Evolutionary conservation across 37 sponge, comb jelly and placozoan genomes (phyloP), one percentile per base, ranked within the genome.

Genomic region (Aphrocallistes beatrix): DNA sequence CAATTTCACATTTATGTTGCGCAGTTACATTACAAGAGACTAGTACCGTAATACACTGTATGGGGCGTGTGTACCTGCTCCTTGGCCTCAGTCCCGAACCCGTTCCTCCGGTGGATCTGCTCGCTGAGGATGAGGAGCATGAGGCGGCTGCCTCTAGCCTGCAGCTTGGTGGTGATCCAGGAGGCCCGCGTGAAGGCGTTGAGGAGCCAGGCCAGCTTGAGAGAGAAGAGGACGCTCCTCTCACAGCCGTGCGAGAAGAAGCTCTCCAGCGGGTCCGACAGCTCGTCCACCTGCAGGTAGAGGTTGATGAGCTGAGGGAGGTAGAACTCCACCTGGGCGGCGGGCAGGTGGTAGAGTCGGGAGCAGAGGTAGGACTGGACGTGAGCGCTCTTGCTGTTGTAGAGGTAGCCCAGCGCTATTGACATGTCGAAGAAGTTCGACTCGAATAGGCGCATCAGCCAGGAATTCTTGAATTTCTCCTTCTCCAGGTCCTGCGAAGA

Each of bases 371-470:
- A 96, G 1, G 50, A 42, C 47, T 89, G 92, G 0, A 96, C 94
- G 16, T 87, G 91, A 0, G 86, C 51, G 0, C 91, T 92, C 86
- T 92, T 96, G 37, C 89, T 87, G 38, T 94, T 93, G 90, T 89
- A 96, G 39, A 96, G 87, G 39, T 96, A 96, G 6, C 88, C 89
- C 40, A 96, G 88, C 1, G 94, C 94, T 37, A 96, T 96, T 36
- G 92, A 84, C 92, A 94, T 93, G 81, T 91, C 86, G 60, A 91
- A 96, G 81, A 94, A 87, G 17, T 88, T 91, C 23, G 96, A 96
- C 38, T 93, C 85, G 75, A 96, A 96, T 38, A 96, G 86, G 10
- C 96, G 69, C 88, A 96, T 84, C 39, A 94, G 86, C 96, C 94
- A 96, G 37, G 82, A 96, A 48, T 93, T 85, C 75, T 60, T 60